Evolutionary conservation across 2,888 invertebrate genomes (phyloP), one percentile per base, ranked within the genome.

Genomic region (Caenorhabditis doughertyi): DNA sequence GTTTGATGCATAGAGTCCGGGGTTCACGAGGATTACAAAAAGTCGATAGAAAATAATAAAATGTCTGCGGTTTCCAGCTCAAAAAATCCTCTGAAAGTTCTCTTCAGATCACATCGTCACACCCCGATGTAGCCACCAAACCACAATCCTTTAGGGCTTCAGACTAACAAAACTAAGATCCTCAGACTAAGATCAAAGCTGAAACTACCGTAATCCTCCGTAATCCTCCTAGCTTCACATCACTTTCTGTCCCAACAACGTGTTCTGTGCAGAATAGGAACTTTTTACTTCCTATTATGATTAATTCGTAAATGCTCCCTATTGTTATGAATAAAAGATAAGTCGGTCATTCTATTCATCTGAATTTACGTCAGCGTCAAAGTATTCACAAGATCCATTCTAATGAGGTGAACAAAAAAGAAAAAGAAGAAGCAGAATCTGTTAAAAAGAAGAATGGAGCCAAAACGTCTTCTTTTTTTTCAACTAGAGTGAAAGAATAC

Each of bases 261-360:
- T 39, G 18, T 21, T 49, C 23, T 21, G 4, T 4, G 47, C 8
- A 2, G 56, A 42, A 42, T 13, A 44, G 27, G 44, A 25, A 9
- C 44, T 62, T 4, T 16, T 27, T 9, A 49, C 39, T 35, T 56
- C 51, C 67, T 21, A 58, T 18, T 53, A 77, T 68, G 68, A 68
- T 53, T 68, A 51, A 76, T 68, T 68, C 68, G 42, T 55, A n/a
- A 68, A 55, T 49, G n/a, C 29, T 65, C 49, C 39, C 58, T 49
- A 62, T 77, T 68, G 62, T 62, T 51, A 62, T 77, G 68, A 77
- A 77, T 76, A 68, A 76, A 62, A 70, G 53, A 68, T 58, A 60
- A 68, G 27, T 39, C 56, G 27, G 39, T 39, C 51, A 35, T 35
- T 65, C 56, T 77, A 68, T 68, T 77, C 77, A 77, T 51, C 47